These are phyloP conservation scores for Stegostoma tigrinum DNA, from an alignment of 2,113 vertebrate genomes.

Conservation along the genomic window DNA sequence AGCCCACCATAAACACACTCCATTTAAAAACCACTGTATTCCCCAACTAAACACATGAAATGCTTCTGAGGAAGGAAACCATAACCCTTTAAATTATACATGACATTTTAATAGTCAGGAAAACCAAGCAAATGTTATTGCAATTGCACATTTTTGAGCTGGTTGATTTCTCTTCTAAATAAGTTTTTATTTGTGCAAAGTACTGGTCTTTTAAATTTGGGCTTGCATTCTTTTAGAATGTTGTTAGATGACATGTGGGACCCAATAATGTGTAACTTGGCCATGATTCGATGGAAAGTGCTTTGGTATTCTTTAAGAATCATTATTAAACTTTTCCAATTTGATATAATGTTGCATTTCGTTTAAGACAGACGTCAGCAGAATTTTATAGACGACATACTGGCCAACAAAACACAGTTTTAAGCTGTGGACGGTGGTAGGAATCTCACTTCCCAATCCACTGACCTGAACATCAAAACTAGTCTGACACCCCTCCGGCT, in stretches of 20 bases:
- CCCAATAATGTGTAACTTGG: neutral
- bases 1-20: neutral
- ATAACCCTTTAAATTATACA: neutral
- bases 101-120: neutral
- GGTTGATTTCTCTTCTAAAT: neutral
- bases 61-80: conserved; percentile 9
- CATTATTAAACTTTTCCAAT: neutral
- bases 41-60: neutral
- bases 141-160: neutral
- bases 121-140: conserved; percentile 14
- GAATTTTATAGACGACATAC: neutral
- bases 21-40: neutral
- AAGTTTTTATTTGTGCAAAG: conserved; percentile 6
- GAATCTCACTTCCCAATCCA: neutral
- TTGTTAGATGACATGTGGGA: neutral
- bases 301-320: neutral
- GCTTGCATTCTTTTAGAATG: conserved; percentile 24
- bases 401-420: neutral
- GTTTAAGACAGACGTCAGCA: neutral
- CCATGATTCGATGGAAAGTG: neutral
- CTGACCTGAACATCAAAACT: neutral
- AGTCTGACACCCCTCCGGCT: neutral
- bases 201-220: conserved; percentile 5
- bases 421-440: neutral
- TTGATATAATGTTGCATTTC: conserved; percentile 4